Evolutionary conservation across 2,113 vertebrate species (phyloP), one percentile per base, ranked within the genome.

Genomic region (Lichenostomus cassidix): DNA sequence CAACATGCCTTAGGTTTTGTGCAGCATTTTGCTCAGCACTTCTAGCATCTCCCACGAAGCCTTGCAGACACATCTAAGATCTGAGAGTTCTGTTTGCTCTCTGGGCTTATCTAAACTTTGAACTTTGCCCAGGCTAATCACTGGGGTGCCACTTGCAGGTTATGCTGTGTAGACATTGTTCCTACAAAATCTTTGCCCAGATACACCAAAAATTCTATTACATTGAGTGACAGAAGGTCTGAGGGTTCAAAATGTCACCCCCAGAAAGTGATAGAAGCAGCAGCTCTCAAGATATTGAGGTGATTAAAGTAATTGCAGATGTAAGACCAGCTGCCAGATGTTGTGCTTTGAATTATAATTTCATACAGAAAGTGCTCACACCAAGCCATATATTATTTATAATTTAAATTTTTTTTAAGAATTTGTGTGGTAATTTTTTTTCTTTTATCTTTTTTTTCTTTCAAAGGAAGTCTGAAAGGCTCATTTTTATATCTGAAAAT

Each of bases 401-500:
- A 5, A 70, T n/a, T 56, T 52, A 10, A 37, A 67, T 25, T 10
- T 56, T 84, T 88, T 71, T 58, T 64, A 82, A 17, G 50, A 35
- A 74, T 90, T 42, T 20, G 5, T 89, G 60, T 83, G 44, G 41
- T 82, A 6, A 3, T 7, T 42, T 85, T 79, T 42, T 70, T 44
- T 44, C 17, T 18, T 44, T 20, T 46, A 20, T 46, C 10, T 20
- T 46, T 46, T 46, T 28, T 29, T 6, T 62, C 20, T 91, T 92
- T 91, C 41, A 90, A 81, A 87, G 31, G 20, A 89, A 86, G 37
- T 8, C 46, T 83, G 49, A 90, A 94, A 94, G 56, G 63, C 39
- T 92, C 47, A 49, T 95, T 97, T 93, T 93, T 76, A 28, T 46
- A 68, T 74, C 55, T 53, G 56, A 85, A 89, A 95, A 91, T 53